Percentiles rank a stretch among this genome's conserved stretches.
phyloP scores from a whole-genome alignment of 2,888 invertebrate species.

The Hypsopygia costalis region DNA sequence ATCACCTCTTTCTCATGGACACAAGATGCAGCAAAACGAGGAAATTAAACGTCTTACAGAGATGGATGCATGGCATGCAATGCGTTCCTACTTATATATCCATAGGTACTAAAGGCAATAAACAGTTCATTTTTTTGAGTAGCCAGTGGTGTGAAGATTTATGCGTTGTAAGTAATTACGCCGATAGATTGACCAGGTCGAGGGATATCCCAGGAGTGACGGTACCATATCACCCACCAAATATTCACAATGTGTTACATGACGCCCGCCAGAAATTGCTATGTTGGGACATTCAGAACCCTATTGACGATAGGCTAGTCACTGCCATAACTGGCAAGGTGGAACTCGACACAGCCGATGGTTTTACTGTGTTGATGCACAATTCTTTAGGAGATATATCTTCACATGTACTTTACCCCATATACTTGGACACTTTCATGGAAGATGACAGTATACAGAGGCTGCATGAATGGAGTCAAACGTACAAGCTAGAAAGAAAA shows the following conservation, averaged over 20 bases:
- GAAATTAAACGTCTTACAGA: conserved; percentile 52
- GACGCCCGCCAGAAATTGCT: conserved; percentile 45
- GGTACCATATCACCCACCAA: conserved; percentile 61
- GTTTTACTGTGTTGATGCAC: conserved; percentile 48
- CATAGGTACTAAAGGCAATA: conserved; percentile 46
- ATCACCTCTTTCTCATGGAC: conserved; percentile 61
- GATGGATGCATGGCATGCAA: conserved; percentile 81
- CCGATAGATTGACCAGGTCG: conserved; percentile 34
- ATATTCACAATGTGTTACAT: conserved; percentile 43
- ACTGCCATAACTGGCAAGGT: conserved; percentile 50
- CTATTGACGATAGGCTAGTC: conserved; percentile 48
- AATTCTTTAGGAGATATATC: conserved; percentile 69
- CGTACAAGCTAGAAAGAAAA: conserved; percentile 33
- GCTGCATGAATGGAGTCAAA: conserved; percentile 53
- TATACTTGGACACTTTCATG: conserved; percentile 45
- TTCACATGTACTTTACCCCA: conserved; percentile 49
- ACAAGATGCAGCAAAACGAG: conserved; percentile 38
- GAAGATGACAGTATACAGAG: conserved; percentile 47
- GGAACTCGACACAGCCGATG: conserved; percentile 44
- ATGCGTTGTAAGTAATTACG: conserved; percentile 54
- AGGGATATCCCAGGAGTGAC: conserved; percentile 36
- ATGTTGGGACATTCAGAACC: conserved; percentile 50
- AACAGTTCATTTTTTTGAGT: conserved; percentile 53
- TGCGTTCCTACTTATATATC: conserved; percentile 66
- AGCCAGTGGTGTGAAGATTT: conserved; percentile 71